Base-by-base conservation (phyloP, 2,113 vertebrate genomes). In the Origma solitaria region DNA sequence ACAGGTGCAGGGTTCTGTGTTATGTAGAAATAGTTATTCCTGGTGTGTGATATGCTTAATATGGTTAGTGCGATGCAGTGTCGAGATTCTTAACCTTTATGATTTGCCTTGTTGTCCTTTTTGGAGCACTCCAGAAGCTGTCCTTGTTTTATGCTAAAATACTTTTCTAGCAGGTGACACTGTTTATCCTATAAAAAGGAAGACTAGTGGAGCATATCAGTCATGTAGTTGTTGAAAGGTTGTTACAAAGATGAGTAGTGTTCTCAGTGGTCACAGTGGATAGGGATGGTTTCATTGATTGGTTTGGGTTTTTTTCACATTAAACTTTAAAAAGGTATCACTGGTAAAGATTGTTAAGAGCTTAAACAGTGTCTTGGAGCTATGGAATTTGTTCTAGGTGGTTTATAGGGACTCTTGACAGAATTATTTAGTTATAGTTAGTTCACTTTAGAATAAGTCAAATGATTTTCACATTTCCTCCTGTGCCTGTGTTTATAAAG, bases 151-250 rank as follows among this genome's bases (percentile, higher is more conserved):
- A 9, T 49, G 9, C 3, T 33, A 13, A 44, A 77, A 11, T 73
- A 60, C 3, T 58, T 68, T 45, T 56, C 9, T 69, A 42, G 5
- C 44, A 61, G 27, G 4, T 94, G 44, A 33, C 12, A 4, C 9
- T 49, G 9, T 44, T 79, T 35, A 25, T 57, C 9, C 17, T 81
- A 3, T 75, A 10, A 31, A 81, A 89, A 71, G 44, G 31, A 75
- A 19, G 13, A 17, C 27, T 18, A 4, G 6, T 64, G 20, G 58
- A 88, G 88, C 64, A 8, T 23, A 22, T 0, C 18, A 14, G 30
- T 58, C 2, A 0, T 10, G 3, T 57, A 65, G 5, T 31, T 37
- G 8, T 2, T 35, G 17, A 70, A 49, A 73, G 6, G 2, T 37
- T 30, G 8, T 33, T 73, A 5, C 27, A 30, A 56, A 47, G 27